Evolutionary conservation across 1,140 invertebrate species (phyloP).

Genomic region (Reticulitermes speratus): DNA sequence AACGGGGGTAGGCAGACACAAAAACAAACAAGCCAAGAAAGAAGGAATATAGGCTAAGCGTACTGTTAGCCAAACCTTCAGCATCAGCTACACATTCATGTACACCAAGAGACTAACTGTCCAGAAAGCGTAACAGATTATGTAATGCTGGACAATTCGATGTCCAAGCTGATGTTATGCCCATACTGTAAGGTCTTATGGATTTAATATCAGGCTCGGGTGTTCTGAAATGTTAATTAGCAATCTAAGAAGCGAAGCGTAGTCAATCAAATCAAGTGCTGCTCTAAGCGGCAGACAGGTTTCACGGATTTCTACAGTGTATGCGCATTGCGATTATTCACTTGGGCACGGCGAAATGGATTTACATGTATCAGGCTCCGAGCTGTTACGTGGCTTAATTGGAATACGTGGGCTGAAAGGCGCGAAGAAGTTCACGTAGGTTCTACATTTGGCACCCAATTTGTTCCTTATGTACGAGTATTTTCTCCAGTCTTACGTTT

Average conservation of each 20-base stretch:
- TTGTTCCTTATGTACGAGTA: neutral
- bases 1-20: no score
- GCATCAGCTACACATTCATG: no score
- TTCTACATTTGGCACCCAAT: neutral
- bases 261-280: neutral
- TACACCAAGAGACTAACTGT: no score
- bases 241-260: constrained; percentile 7
- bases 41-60: no score
- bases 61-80: no score
- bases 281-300: neutral
- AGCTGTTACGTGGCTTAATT: neutral
- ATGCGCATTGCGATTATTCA: neutral
- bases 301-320: neutral
- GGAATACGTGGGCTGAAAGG: neutral
- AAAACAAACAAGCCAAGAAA: no score
- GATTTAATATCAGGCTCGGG: neutral
- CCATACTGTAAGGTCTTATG: neutral
- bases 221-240: neutral
- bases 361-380: neutral
- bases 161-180: neutral
- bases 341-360: neutral
- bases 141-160: neutral
- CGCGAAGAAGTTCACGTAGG: neutral
- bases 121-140: neutral
- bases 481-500: neutral